Conservation (phyloP, 1,140 invertebrate species). For the Halyomorpha halys region DNA sequence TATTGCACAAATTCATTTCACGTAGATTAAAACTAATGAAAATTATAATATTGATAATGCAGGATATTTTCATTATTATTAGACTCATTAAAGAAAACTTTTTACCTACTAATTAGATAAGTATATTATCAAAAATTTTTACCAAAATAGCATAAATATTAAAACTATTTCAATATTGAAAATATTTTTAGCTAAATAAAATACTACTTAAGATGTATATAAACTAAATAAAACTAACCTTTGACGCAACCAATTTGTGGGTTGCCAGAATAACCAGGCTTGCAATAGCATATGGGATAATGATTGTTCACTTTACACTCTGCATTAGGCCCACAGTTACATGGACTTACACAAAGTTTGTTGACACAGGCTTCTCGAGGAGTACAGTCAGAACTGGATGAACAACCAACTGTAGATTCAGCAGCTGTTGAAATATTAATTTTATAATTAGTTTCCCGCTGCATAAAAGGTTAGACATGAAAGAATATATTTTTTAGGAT, state of each 20-base stretch:
- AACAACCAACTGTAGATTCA: constrained; percentile 51
- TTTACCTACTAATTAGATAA: no score
- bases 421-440: constrained; percentile 35
- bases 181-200: no score
- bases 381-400: constrained; percentile 66
- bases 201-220: no score
- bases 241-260: constrained; percentile 67
- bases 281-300: constrained; percentile 69
- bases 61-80: no score
- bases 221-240: constrained; percentile 40
- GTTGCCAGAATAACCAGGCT: constrained; percentile 67
- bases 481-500: no score
- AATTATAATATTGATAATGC: no score
- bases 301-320: constrained; percentile 69
- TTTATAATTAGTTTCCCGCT: background rate
- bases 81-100: no score
- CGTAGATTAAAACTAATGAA: no score
- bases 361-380: constrained; percentile 70
- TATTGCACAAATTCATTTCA: no score
- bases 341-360: constrained; percentile 63
- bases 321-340: constrained; percentile 70
- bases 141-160: no score
- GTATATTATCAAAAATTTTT: no score
- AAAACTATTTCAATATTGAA: no score
- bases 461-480: background rate